These are phyloP conservation scores for Acromyrmex charruanus DNA, from an alignment of 1,140 invertebrate species.

Conservation along the genomic window DNA sequence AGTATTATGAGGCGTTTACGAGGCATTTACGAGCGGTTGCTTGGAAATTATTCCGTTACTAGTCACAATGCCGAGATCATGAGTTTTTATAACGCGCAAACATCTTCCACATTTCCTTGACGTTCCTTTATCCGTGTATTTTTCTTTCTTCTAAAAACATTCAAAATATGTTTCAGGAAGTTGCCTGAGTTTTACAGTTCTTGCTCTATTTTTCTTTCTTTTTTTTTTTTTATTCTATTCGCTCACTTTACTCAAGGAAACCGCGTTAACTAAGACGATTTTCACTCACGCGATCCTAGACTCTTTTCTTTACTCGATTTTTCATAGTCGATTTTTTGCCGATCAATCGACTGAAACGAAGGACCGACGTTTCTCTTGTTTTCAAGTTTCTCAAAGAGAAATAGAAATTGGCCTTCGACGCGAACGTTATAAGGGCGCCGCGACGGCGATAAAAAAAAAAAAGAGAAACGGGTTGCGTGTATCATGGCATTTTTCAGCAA, in stretches of 20 bases:
- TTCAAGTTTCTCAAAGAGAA: constrained; percentile 77
- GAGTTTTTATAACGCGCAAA: constrained; percentile 58
- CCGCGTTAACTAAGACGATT: constrained; percentile 59
- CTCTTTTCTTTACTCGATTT: constrained; percentile 37
- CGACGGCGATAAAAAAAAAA: not conserved
- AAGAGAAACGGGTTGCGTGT: not conserved
- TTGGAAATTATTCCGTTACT: constrained; percentile 66
- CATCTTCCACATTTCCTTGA: not conserved
- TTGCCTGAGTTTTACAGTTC: constrained; percentile 23
- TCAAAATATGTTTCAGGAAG: constrained; percentile 59
- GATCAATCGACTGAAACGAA: constrained; percentile 33
- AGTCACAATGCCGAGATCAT: constrained; percentile 68
- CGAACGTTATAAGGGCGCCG: not conserved
- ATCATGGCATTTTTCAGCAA: not conserved
- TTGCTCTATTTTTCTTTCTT: constrained; percentile 56
- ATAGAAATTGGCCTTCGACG: constrained; percentile 83
- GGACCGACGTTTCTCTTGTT: constrained; percentile 68
- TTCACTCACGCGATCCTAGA: constrained; percentile 43
- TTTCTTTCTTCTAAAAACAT: constrained; percentile 21
- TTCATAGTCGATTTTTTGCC: constrained; percentile 60
- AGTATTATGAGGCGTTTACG: constrained; percentile 68
- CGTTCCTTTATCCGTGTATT: constrained; percentile 9
- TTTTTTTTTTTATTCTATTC: constrained; percentile 22
- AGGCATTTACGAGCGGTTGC: constrained; percentile 66
- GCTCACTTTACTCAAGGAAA: constrained; percentile 51